These are phyloP conservation scores for Oreochromis niloticus DNA, from an alignment of 2,113 vertebrate genomes.

Conservation along the genomic window DNA sequence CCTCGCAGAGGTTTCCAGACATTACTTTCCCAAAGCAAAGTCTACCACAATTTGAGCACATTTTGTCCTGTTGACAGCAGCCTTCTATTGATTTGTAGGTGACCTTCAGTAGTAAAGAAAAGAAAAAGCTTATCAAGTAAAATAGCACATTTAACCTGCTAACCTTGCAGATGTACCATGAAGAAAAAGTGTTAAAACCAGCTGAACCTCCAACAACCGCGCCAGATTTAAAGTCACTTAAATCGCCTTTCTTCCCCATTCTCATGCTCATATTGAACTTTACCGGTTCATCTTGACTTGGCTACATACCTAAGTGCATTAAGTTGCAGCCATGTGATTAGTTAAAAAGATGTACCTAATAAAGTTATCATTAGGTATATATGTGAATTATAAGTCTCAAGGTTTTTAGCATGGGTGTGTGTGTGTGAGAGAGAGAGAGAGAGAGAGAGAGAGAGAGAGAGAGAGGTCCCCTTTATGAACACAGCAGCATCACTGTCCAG, in stretches of 20 bases:
- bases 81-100: background rate
- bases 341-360: background rate
- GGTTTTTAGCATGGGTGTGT: accelerated
- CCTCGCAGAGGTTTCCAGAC: background rate
- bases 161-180: background rate
- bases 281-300: background rate
- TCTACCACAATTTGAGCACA: background rate
- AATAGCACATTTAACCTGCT: background rate
- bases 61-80: background rate
- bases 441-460: background rate
- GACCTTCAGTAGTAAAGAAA: background rate
- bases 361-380: background rate
- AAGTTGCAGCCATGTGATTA: background rate
- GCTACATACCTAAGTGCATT: background rate
- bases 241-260: background rate
- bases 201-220: background rate
- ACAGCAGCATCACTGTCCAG: background rate
- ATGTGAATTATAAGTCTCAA: background rate
- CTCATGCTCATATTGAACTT: background rate
- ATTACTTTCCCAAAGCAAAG: background rate
- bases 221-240: background rate
- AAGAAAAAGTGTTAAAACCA: background rate
- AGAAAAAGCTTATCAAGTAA: background rate
- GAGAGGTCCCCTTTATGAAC: background rate
- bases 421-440: background rate